These are phyloP conservation scores for Hemicrepidius hirtus DNA, from an alignment of 2,888 invertebrate genomes.

Conservation along the genomic window DNA sequence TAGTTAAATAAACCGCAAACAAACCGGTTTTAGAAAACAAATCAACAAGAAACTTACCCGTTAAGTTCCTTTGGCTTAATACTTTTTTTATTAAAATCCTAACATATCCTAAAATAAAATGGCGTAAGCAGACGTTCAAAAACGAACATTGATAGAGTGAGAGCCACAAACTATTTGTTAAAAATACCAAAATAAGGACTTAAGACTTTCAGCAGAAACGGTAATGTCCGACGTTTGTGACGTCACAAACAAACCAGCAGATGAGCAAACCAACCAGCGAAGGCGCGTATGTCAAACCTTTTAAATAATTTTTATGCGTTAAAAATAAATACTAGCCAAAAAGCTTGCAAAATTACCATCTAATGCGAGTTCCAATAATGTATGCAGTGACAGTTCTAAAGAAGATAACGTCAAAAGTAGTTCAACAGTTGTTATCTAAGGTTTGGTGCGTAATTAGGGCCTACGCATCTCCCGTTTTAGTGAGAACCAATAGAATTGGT, in stretches of 20 bases:
- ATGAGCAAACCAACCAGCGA: no score
- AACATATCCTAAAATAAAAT: background rate
- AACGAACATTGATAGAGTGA: background rate
- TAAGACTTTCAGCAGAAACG: constrained; percentile 34
- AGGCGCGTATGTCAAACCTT: no score
- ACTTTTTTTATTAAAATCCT: background rate
- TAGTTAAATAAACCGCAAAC: constrained; percentile 27
- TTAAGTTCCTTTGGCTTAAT: background rate
- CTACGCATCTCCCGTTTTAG: no score
- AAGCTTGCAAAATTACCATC: no score
- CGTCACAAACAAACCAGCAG: constrained; percentile 20
- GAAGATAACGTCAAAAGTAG: no score
- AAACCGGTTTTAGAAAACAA: constrained; percentile 46
- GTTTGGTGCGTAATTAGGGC: no score
- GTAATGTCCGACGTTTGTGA: constrained; percentile 43
- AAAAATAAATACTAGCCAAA: no score
- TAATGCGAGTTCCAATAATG: no score
- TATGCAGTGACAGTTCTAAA: no score
- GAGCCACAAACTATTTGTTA: constrained; percentile 12
- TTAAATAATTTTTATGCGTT: no score
- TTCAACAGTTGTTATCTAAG: no score
- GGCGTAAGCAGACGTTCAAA: background rate
- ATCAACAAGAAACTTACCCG: constrained; percentile 17
- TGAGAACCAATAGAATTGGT: no score
- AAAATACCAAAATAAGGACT: constrained; percentile 39